phyloP scores from a whole-genome alignment of 1,140 invertebrate genomes.

The Phortica variegata region DNA sequence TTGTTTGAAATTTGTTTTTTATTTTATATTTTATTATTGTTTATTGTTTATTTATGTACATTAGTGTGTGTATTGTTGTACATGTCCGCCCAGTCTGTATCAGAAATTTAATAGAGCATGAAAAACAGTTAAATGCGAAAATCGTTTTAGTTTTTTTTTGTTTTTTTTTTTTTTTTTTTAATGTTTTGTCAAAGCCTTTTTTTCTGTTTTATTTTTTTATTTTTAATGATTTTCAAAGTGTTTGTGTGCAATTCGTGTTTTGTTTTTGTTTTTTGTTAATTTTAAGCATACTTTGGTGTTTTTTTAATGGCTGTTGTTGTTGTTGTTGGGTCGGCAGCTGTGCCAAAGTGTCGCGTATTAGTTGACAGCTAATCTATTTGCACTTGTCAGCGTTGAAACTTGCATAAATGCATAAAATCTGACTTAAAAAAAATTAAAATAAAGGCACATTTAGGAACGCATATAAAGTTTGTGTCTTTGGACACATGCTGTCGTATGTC shows the following conservation, averaged over 20 bases:
- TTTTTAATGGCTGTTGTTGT: neutral
- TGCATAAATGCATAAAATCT: too few relatives aligned
- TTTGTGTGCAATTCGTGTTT: neutral
- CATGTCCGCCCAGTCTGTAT: too few relatives aligned
- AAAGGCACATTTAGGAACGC: neutral
- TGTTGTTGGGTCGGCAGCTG: neutral
- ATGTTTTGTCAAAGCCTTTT: neutral
- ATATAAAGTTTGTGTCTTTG: slow-evolving; percentile 40
- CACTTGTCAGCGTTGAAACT: too few relatives aligned
- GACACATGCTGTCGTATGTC: slow-evolving; percentile 4
- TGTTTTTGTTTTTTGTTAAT: neutral
- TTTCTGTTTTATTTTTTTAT: neutral
- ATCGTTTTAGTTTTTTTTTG: neutral
- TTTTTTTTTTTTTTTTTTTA: neutral
- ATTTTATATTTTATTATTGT: too few relatives aligned
- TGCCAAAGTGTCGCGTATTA: slow-evolving; percentile 40
- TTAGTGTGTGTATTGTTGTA: too few relatives aligned
- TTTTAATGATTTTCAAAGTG: neutral
- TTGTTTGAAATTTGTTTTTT: too few relatives aligned
- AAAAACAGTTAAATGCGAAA: neutral
- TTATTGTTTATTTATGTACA: too few relatives aligned
- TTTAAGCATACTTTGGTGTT: neutral
- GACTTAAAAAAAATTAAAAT: neutral
- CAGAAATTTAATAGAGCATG: slow-evolving; percentile 2
- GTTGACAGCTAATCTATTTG: slow-evolving; percentile 47